Evolutionary conservation across 2,113 vertebrate genomes (phyloP).

Genomic region (Podarcis muralis): DNA sequence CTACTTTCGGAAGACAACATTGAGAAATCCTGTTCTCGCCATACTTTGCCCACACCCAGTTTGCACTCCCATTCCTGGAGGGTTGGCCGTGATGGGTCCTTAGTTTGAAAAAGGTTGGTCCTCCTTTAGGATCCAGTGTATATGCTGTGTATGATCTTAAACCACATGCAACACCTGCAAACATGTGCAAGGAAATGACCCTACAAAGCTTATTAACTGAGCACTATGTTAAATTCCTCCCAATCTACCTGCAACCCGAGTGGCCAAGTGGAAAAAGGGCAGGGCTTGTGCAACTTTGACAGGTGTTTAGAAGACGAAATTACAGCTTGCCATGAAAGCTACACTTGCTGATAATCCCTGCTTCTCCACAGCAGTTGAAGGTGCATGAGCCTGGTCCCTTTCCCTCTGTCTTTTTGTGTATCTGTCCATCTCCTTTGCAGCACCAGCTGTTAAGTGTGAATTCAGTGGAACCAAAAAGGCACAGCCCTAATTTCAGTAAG

Average conservation of each 20-base stretch:
- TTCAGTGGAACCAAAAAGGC: neutral
- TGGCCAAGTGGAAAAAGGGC: too few species aligned
- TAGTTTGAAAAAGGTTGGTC: too few species aligned
- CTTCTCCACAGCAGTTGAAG: neutral
- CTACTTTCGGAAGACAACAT: too few species aligned
- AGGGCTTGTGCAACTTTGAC: too few species aligned
- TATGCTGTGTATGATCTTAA: neutral
- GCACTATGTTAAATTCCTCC: too few species aligned
- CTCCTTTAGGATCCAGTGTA: neutral
- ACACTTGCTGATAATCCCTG: neutral
- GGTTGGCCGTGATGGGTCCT: neutral
- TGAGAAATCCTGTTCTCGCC: too few species aligned
- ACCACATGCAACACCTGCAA: neutral
- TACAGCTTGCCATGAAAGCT: neutral
- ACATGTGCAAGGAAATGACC: neutral
- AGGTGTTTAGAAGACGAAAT: too few species aligned
- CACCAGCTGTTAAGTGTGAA: neutral
- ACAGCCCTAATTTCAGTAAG: rapidly evolving
- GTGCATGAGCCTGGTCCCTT: neutral
- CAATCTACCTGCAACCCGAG: too few species aligned
- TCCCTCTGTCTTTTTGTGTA: neutral
- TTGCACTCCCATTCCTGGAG: too few species aligned
- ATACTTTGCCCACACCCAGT: too few species aligned
- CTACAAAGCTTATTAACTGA: neutral
- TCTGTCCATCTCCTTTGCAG: neutral